A percentile compares a stretch with the other conserved stretches of the same genome.
Conservation (phyloP, 2,113 vertebrate species). For the Corapipo altera region DNA sequence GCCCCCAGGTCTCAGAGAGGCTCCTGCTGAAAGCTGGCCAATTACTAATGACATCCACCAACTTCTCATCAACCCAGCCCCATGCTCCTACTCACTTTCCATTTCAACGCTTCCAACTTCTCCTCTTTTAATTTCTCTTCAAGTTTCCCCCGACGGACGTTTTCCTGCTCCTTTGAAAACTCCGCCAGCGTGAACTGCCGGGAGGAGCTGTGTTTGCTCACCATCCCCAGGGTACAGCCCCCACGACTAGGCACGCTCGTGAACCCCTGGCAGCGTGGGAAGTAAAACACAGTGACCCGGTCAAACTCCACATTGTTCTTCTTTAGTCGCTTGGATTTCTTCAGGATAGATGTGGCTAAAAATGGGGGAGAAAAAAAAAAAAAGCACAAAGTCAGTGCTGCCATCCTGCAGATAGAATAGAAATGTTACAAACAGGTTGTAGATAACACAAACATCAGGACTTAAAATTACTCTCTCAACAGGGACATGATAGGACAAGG, state of each 20-base stretch:
- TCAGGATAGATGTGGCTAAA: constrained; percentile 89
- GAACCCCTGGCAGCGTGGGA: constrained; percentile 96
- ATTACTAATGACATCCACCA: neutral
- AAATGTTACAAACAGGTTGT: neutral
- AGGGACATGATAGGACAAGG: neutral
- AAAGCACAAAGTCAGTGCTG: neutral
- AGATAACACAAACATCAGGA: neutral
- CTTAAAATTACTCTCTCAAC: neutral
- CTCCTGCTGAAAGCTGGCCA: neutral
- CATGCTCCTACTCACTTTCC: constrained; percentile 76
- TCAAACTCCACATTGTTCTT: constrained; percentile 87
- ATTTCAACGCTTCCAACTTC: constrained; percentile 83
- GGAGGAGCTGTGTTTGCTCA: constrained; percentile 81
- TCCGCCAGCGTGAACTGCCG: constrained; percentile 86
- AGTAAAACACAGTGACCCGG: constrained; percentile 94
- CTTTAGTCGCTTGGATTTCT: constrained; percentile 82
- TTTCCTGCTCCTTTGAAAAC: constrained; percentile 85
- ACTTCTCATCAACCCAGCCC: neutral
- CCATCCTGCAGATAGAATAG: neutral
- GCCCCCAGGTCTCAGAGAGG: neutral
- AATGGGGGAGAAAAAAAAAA: neutral
- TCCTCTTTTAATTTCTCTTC: constrained; percentile 87
- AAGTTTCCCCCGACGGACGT: constrained; percentile 81
- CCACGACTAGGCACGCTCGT: constrained; percentile 94
- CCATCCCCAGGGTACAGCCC: constrained; percentile 95